phyloP scores from a whole-genome alignment of 2,888 invertebrate species.

The Sesia bembeciformis region DNA sequence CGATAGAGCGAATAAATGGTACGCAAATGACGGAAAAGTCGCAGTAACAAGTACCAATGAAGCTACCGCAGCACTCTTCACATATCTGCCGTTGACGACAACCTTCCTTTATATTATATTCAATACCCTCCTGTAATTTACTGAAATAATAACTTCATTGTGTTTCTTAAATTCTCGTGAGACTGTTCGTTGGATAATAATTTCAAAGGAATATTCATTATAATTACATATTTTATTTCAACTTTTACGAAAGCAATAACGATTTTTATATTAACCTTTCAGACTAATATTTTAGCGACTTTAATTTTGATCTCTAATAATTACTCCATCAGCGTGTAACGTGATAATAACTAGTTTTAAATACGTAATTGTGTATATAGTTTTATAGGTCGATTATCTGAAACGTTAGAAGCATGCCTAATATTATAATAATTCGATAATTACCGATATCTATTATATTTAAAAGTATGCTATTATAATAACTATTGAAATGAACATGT shows the following conservation, averaged over 20 bases:
- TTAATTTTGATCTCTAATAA: slow-evolving; percentile 6
- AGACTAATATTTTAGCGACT: slow-evolving; percentile 6
- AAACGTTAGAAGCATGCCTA: neutral
- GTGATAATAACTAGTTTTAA: slow-evolving; percentile 71
- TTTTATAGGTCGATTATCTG: neutral
- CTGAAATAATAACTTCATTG: neutral
- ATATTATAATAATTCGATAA: neutral
- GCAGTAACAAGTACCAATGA: slow-evolving; percentile 30
- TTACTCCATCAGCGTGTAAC: slow-evolving; percentile 55
- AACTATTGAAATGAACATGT: slow-evolving; percentile 12
- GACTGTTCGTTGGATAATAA: slow-evolving; percentile 2
- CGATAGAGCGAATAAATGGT: slow-evolving; percentile 69
- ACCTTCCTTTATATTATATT: slow-evolving; percentile 22
- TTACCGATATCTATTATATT: slow-evolving; percentile 29
- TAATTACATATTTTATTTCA: slow-evolving; percentile 10
- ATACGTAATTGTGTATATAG: slow-evolving; percentile 47
- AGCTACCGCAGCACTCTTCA: slow-evolving; percentile 19
- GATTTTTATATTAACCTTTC: neutral
- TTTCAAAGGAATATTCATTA: slow-evolving; percentile 16
- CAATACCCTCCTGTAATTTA: slow-evolving; percentile 5
- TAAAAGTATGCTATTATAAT: slow-evolving; percentile 2
- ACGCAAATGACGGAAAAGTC: slow-evolving; percentile 58
- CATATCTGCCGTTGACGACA: slow-evolving; percentile 6
- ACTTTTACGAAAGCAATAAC: neutral
- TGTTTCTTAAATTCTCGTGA: slow-evolving; percentile 1